Base-by-base conservation (phyloP, 2,797 vertebrate species). In the Tamandua tetradactyla region DNA sequence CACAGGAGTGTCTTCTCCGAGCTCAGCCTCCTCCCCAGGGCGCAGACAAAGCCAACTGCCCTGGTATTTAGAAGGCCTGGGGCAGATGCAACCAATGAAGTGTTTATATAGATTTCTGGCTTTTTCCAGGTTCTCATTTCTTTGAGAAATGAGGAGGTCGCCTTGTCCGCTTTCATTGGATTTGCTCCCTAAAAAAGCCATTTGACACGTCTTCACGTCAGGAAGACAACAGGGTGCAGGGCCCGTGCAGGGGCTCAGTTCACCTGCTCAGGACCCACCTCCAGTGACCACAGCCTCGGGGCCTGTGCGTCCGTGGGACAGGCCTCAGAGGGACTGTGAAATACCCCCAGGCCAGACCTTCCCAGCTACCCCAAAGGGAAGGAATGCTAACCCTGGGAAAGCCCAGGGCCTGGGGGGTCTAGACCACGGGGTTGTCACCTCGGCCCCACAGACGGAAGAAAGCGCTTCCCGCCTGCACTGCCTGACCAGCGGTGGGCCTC, bases 141-240 rank as follows among this genome's bases (percentile, higher is more conserved):
- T 93, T 75, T 93, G 52, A 87, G n/a, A 37, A 92, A 69, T 90
- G 80, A 87, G 42, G 35, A 22, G 47, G 15, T 72, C 7, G 47
- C n/a, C 66, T 61, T 44, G 57, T 83, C 52, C 71, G 64, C 61
- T 86, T 81, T 74, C 84, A 55, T 40, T 89, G 22, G 82, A 89
- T 61, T 18, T 44, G 37, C 9, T 72, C 20, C 76, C 47, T 62
- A 35, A 86, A 82, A 91, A 95, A 23, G 23, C 0, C n/a, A 42
- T 76, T 83, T 55, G 20, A 52, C 66, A 3, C 68, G 49, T 71
- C 55, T 87, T 57, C 44, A 37, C 17, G 62, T 87, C 3, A 66
- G 8, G 27, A 62, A 11, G 35, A 69, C 57, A 74, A 7, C 1
- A 5, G 57, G 62, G 62, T 89, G 30, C 68, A 90, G 75, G 74